phyloP scores from a whole-genome alignment of 2,888 invertebrate genomes.

The Drosophila falleni region DNA sequence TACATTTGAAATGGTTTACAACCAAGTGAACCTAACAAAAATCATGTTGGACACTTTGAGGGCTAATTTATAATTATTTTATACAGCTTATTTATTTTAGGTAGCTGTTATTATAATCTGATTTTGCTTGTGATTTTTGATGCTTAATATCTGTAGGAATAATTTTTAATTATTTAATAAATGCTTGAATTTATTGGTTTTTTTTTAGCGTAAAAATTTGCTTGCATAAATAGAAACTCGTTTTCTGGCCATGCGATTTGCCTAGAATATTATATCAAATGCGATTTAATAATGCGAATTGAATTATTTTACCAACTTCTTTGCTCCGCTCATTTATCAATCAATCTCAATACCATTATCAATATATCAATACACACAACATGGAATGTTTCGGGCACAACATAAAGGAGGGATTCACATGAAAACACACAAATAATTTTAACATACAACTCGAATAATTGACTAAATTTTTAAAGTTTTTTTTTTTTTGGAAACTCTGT shows the following conservation, averaged over 20 bases:
- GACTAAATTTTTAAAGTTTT: slow-evolving; percentile 53
- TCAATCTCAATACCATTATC: slow-evolving; percentile 27
- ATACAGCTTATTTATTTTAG: slow-evolving; percentile 27
- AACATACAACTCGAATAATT: slow-evolving; percentile 62
- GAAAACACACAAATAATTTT: slow-evolving; percentile 43
- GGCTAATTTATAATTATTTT: slow-evolving; percentile 12
- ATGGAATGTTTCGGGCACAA: slow-evolving; percentile 59
- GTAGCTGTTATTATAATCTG: slow-evolving; percentile 29
- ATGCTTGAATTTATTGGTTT: slow-evolving; percentile 69
- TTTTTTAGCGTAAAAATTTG: slow-evolving; percentile 57
- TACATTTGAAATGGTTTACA: slow-evolving; percentile 24
- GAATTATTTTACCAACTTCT: slow-evolving; percentile 25
- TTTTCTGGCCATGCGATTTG: slow-evolving; percentile 39
- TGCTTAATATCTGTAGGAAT: slow-evolving; percentile 49
- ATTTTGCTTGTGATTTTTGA: slow-evolving; percentile 14
- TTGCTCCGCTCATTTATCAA: slow-evolving; percentile 27
- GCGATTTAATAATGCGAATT: slow-evolving; percentile 46
- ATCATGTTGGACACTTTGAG: slow-evolving; percentile 40
- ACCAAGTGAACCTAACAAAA: slow-evolving; percentile 43
- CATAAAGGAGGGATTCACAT: slow-evolving; percentile 41
- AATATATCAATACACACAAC: slow-evolving; percentile 43
- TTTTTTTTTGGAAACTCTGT: not conserved
- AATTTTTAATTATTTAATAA: slow-evolving; percentile 57
- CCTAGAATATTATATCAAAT: slow-evolving; percentile 62
- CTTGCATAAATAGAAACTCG: slow-evolving; percentile 56